Evolutionary conservation across 2,797 vertebrate species (phyloP).

Genomic region (Glyptemys insculpta): DNA sequence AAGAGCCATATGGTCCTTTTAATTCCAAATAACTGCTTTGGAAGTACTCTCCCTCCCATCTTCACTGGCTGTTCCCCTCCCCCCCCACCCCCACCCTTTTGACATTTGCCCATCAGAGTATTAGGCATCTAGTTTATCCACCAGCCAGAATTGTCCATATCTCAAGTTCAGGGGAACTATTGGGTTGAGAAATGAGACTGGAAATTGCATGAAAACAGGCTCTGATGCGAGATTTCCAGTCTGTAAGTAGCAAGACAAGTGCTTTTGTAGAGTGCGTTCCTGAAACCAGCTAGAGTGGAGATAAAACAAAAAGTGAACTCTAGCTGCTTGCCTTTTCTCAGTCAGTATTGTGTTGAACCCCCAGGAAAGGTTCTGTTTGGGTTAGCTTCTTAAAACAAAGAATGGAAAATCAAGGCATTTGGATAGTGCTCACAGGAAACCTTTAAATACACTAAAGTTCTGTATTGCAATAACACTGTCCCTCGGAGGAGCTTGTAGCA

Average conservation of each 20-base stretch:
- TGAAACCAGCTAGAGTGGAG: too few species aligned
- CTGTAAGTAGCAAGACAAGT: too few species aligned
- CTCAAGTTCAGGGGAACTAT: rapidly evolving
- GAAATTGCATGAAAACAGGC: too few species aligned
- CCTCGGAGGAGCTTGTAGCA: neutral
- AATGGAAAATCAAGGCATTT: neutral
- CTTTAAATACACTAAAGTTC: rapidly evolving
- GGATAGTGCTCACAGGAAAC: neutral
- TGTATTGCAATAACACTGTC: constrained; percentile 13
- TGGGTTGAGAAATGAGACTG: neutral
- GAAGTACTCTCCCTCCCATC: neutral
- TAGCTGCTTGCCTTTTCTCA: neutral
- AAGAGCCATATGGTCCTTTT: rapidly evolving
- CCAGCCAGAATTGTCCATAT: neutral
- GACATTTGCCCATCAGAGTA: rapidly evolving
- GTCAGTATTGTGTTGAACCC: rapidly evolving
- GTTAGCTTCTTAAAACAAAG: neutral
- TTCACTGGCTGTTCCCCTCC: neutral
- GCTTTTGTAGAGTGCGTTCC: too few species aligned
- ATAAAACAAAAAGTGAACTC: neutral
- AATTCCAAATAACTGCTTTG: neutral
- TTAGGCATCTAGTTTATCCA: too few species aligned
- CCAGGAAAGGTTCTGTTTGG: neutral
- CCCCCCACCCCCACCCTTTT: neutral
- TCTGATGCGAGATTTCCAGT: too few species aligned